phyloP scores from a whole-genome alignment of 2,797 vertebrate species.

The Anomalospiza imberbis region DNA sequence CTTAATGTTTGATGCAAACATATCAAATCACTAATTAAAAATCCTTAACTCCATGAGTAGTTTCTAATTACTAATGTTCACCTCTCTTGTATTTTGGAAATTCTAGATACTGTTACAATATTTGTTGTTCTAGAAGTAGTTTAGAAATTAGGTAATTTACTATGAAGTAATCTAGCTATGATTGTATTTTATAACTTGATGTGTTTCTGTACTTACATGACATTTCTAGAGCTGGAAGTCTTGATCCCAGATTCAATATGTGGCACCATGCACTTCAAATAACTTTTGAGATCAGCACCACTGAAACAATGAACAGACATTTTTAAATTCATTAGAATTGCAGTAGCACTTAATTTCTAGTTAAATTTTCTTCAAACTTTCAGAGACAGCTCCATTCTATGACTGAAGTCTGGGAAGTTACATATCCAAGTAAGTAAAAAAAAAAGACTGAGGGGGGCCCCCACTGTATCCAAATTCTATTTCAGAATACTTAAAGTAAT shows the following conservation, averaged over 20 bases:
- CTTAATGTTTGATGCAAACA: background rate
- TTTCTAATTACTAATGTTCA: background rate
- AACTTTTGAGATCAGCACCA: conserved; percentile 71
- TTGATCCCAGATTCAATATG: conserved; percentile 72
- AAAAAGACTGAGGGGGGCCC: background rate
- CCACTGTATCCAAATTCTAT: background rate
- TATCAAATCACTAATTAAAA: background rate
- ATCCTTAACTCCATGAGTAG: background rate
- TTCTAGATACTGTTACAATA: background rate
- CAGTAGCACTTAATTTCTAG: background rate
- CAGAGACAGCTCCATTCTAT: background rate
- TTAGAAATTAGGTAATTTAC: background rate
- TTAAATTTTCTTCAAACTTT: background rate
- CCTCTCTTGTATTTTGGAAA: background rate
- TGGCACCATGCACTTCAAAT: conserved; percentile 72
- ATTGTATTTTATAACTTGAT: background rate
- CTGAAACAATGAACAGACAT: conserved; percentile 52
- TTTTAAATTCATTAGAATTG: background rate
- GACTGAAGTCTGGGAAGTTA: background rate
- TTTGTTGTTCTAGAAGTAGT: background rate
- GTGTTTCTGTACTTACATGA: conserved; percentile 61
- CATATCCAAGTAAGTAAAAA: background rate
- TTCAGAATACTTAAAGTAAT: background rate
- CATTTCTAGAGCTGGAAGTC: conserved; percentile 53
- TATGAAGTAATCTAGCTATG: background rate